These are phyloP conservation scores for Coracopsis vasa DNA, from an alignment of 2,113 vertebrate genomes.

Conservation along the genomic window DNA sequence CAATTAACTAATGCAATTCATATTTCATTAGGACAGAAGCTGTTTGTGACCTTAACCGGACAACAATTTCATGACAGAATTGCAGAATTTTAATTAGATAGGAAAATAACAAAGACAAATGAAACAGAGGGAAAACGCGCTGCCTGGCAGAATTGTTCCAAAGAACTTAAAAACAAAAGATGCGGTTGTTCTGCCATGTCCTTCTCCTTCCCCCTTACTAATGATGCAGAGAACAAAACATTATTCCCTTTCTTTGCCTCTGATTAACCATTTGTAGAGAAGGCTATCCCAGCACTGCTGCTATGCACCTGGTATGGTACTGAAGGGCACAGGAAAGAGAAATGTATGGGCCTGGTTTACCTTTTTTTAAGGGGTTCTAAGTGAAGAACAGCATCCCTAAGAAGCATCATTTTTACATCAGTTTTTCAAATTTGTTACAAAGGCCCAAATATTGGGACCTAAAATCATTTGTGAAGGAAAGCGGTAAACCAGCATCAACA, in stretches of 20 bases:
- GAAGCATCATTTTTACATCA: background rate
- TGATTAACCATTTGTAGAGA: slow-evolving; percentile 28
- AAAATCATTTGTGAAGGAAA: background rate
- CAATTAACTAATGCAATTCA: slow-evolving; percentile 69
- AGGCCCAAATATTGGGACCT: background rate
- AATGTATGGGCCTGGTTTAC: background rate
- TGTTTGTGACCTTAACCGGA: slow-evolving; percentile 66
- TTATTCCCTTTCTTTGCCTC: background rate
- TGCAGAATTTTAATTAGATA: slow-evolving; percentile 64
- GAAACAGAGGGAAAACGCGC: slow-evolving; percentile 23
- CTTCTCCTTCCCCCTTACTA: slow-evolving; percentile 32
- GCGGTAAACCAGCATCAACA: background rate
- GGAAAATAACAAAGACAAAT: slow-evolving; percentile 64
- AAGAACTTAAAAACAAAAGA: slow-evolving; percentile 61
- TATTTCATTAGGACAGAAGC: slow-evolving; percentile 70
- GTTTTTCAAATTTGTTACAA: background rate
- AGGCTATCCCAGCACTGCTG: background rate
- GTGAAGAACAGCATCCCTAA: background rate
- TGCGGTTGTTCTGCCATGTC: slow-evolving; percentile 39
- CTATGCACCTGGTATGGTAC: background rate
- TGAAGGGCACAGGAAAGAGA: background rate
- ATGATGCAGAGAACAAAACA: slow-evolving; percentile 35
- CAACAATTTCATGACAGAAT: slow-evolving; percentile 58
- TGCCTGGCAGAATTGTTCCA: slow-evolving; percentile 69
- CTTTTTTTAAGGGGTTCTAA: background rate